These are phyloP conservation scores for Gymnodraco acuticeps DNA, from an alignment of 2,797 vertebrate genomes.

Conservation along the genomic window DNA sequence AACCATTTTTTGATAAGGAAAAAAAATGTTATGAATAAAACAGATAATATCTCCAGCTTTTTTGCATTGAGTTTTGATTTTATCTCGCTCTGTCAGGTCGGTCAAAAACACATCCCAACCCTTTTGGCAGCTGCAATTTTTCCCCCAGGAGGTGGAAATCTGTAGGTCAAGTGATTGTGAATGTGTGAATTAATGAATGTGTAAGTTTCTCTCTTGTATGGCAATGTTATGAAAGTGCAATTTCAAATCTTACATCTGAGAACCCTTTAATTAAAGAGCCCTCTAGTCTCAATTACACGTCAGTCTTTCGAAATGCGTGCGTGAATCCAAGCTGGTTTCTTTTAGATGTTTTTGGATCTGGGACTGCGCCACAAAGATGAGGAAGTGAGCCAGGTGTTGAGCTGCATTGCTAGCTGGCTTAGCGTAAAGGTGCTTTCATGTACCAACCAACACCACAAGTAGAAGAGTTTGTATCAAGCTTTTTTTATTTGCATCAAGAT, in stretches of 20 bases:
- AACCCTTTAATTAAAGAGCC: not conserved
- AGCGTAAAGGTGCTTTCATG: not conserved
- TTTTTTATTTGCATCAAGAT: not conserved
- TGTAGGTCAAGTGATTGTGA: no score
- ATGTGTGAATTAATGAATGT: no score
- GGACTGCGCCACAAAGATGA: not conserved
- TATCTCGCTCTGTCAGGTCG: no score
- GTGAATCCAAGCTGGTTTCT: not conserved
- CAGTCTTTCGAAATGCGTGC: not conserved
- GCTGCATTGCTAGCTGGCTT: not conserved
- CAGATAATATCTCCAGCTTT: not conserved
- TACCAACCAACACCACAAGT: not conserved
- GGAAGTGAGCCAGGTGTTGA: not conserved
- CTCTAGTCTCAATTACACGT: not conserved
- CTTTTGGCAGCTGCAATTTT: no score
- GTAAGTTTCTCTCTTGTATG: not conserved
- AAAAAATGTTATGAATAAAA: not conserved
- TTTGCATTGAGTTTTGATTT: no score
- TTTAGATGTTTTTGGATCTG: slow-evolving; percentile 8
- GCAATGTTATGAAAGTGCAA: not conserved
- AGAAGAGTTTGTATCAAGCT: not conserved
- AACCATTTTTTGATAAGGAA: not conserved
- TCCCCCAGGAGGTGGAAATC: no score
- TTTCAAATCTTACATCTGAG: not conserved
- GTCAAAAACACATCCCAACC: no score